Percentiles rank a stretch among this genome's conserved stretches.
phyloP scores from a whole-genome alignment of 2,113 vertebrate species.

The Gnathochromis pfefferi region DNA sequence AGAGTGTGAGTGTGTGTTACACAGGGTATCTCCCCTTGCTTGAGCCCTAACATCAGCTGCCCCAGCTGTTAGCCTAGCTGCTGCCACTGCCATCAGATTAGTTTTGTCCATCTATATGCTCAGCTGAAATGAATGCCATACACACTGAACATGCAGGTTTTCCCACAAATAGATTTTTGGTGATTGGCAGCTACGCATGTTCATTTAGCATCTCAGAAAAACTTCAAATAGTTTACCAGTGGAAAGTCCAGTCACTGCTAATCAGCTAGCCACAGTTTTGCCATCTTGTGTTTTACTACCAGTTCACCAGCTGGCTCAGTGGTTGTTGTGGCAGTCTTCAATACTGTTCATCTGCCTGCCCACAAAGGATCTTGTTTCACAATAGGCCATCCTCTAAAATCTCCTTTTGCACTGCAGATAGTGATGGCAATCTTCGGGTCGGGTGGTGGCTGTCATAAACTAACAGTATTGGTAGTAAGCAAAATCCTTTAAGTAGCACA shows the following conservation, averaged over 20 bases:
- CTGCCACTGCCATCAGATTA: neutral
- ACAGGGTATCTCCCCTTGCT: conserved; percentile 25
- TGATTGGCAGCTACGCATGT: accelerated
- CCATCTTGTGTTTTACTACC: neutral
- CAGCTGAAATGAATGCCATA: neutral
- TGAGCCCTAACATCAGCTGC: conserved; percentile 46
- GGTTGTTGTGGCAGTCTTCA: neutral
- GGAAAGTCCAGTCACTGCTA: neutral
- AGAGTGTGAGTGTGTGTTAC: neutral
- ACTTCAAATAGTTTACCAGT: neutral
- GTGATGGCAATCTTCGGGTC: accelerated
- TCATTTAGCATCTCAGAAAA: neutral
- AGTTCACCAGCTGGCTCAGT: neutral
- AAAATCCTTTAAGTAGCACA: neutral
- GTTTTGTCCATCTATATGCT: neutral
- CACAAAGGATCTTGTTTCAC: neutral
- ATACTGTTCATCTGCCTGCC: neutral
- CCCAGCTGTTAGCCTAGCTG: conserved; percentile 56
- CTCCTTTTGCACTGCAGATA: neutral
- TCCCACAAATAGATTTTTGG: neutral
- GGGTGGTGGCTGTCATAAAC: accelerated
- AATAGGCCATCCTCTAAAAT: neutral
- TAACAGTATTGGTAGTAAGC: neutral
- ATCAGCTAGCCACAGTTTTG: neutral
- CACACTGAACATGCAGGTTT: neutral